phyloP scores from a whole-genome alignment of 2,797 vertebrate species.

The Vipera ursinii region DNA sequence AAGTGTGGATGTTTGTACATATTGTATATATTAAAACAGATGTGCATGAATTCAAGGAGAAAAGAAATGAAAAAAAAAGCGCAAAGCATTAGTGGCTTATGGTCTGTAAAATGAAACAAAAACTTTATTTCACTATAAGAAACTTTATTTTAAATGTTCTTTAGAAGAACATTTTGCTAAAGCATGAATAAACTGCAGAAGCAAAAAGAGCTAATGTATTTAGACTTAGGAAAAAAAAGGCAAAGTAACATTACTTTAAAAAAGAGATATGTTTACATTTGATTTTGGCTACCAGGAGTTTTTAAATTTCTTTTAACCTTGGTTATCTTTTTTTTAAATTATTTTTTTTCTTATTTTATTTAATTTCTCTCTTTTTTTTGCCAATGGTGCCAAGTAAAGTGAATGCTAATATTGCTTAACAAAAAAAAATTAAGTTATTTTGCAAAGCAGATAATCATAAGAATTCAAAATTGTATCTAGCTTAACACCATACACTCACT shows the following conservation, averaged over 20 bases:
- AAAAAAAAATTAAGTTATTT: constrained; percentile 90
- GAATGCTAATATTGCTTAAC: constrained; percentile 95
- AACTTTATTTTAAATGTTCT: constrained; percentile 99
- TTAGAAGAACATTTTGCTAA: constrained; percentile 99
- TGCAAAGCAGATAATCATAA: constrained; percentile 97
- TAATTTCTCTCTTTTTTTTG: constrained; percentile 79
- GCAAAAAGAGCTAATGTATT: constrained; percentile 91
- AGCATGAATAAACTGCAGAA: constrained; percentile 98
- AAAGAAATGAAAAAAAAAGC: constrained; percentile 86
- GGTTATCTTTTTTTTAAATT: constrained; percentile 48
- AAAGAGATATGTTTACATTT: constrained; percentile 93
- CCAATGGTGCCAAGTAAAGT: constrained; percentile 99
- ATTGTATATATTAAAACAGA: constrained; percentile 98
- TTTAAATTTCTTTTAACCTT: constrained; percentile 68
- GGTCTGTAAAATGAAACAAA: constrained; percentile 99
- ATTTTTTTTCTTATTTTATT: constrained; percentile 50
- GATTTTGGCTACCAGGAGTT: constrained; percentile 95
- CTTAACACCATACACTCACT: constrained; percentile 86
- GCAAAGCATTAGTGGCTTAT: constrained; percentile 99
- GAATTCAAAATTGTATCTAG: constrained; percentile 78
- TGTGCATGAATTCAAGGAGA: constrained; percentile 98
- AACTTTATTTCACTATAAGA: constrained; percentile 99
- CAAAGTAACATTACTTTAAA: constrained; percentile 87
- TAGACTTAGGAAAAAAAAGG: constrained; percentile 94
- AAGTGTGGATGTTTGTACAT: constrained; percentile 99